Base-by-base conservation (phyloP, 2,113 vertebrate genomes). In the Cavia aperea region DNA sequence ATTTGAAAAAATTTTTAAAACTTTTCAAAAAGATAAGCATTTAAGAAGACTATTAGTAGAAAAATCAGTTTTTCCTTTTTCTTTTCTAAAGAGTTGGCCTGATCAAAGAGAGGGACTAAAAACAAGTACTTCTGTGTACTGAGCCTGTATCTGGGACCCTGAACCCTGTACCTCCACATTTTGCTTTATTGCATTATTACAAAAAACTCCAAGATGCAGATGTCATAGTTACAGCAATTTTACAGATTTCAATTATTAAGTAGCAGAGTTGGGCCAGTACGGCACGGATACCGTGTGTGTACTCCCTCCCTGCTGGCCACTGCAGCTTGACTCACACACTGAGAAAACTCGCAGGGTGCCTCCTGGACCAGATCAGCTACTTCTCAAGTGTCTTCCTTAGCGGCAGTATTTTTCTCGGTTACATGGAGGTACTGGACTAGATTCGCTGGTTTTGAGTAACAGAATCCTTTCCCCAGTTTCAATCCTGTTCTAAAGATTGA, bases 401-500 rank as follows among this genome's bases (percentile, higher is more conserved):
- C 15, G 13, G 92, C 19, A 46, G 24, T 86, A 60, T 49, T 79
- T n/a, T 88, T 60, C 81, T 86, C 36, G 63, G 54, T 81, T 75
- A 58, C 63, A 29, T 56, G 65, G 26, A 3, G 5, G 29, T 58
- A 81, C 4, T 81, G 29, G 33, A 39, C 60, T 88, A 78, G 73
- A 46, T 18, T 63, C 46, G 16, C 24, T 78, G 54, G 8, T 78
- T 81, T 68, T 90, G 54, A 75, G 83, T 66, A 88, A n/a, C n/a
- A 90, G 72, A 92, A 90, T 19, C 19, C 21, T 89, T 90, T 70
- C 51, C 4, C 39, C 29, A 73, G 36, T 43, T 56, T 43, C 49
- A 93, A 88, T 92, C 26, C 58, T 46, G 39, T 39, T 79, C 65
- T 56, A 81, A 86, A 82, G 72, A 85, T n/a, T 72, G n/a, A 29